These are phyloP conservation scores for Drosophila malerkotliana DNA, from an alignment of 1,140 invertebrate genomes.

Conservation along the genomic window DNA sequence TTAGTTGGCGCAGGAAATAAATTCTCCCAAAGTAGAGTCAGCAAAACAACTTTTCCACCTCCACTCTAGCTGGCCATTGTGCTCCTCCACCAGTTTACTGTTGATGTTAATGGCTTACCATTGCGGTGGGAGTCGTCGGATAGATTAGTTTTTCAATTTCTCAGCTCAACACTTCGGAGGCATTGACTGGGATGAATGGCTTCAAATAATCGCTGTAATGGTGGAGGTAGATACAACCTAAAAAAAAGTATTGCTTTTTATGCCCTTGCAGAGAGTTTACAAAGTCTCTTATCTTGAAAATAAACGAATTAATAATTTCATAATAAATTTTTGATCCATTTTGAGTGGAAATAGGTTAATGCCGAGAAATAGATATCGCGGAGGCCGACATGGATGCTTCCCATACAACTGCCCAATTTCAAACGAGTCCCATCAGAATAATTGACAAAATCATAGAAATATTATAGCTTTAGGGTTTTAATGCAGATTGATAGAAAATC, in stretches of 20 bases:
- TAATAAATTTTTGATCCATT: too few species aligned
- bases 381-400: too few species aligned
- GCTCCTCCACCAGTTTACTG: conserved; percentile 24
- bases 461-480: too few species aligned
- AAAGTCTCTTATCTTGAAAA: too few species aligned
- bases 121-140: conserved; percentile 11
- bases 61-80: conserved; percentile 3
- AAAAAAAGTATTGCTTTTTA: neutral
- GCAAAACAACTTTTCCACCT: conserved; percentile 20
- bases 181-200: conserved; percentile 20
- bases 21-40: conserved; percentile 4
- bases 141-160: conserved; percentile 52
- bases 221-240: neutral
- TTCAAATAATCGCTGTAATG: conserved; percentile 9
- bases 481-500: too few species aligned
- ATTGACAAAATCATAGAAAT: too few species aligned
- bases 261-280: too few species aligned
- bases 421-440: too few species aligned
- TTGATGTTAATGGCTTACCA: conserved; percentile 46
- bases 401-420: too few species aligned
- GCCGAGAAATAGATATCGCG: too few species aligned
- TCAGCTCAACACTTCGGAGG: conserved; percentile 38
- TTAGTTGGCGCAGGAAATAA: conserved; percentile 18
- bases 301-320: neutral
- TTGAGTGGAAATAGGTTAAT: too few species aligned